These are phyloP conservation scores for Dromas ardeola DNA, from an alignment of 2,113 vertebrate species.

Conservation along the genomic window DNA sequence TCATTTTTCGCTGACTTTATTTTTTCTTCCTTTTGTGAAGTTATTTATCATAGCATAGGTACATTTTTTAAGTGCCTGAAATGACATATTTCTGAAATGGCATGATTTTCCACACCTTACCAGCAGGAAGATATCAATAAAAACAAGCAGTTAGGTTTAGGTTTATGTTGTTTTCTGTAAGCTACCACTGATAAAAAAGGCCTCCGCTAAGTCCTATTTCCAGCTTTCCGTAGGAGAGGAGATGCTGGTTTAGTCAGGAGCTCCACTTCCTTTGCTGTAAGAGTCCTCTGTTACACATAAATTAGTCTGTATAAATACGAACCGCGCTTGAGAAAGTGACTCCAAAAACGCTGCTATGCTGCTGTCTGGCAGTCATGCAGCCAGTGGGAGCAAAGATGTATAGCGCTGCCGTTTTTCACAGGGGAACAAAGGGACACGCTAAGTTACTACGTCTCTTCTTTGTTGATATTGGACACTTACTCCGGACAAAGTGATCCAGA, in stretches of 20 bases:
- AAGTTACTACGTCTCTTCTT: not conserved
- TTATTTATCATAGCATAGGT: not conserved
- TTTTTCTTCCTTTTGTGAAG: not conserved
- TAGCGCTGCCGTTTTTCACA: not conserved
- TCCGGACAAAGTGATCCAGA: slow-evolving; percentile 53
- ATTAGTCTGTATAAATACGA: slow-evolving; percentile 21
- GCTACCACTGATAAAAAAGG: not conserved
- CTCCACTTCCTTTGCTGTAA: not conserved
- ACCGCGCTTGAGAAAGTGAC: not conserved
- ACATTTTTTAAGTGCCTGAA: not conserved
- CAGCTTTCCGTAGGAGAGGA: not conserved
- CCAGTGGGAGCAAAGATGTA: slow-evolving; percentile 1
- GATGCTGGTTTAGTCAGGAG: not conserved
- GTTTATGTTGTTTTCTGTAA: not conserved
- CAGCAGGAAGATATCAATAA: not conserved
- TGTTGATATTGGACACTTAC: slow-evolving; percentile 52
- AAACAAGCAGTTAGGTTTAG: not conserved
- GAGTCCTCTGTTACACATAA: slow-evolving; percentile 28
- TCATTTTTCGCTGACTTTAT: not conserved
- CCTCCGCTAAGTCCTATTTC: not conserved
- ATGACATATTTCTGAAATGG: not conserved
- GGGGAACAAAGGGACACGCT: slow-evolving; percentile 6
- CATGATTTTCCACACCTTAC: not conserved
- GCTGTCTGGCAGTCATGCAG: not conserved
- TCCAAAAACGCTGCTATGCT: not conserved